These are phyloP conservation scores for Drosophila rhopaloa DNA, from an alignment of 1,140 invertebrate species.

Conservation along the genomic window DNA sequence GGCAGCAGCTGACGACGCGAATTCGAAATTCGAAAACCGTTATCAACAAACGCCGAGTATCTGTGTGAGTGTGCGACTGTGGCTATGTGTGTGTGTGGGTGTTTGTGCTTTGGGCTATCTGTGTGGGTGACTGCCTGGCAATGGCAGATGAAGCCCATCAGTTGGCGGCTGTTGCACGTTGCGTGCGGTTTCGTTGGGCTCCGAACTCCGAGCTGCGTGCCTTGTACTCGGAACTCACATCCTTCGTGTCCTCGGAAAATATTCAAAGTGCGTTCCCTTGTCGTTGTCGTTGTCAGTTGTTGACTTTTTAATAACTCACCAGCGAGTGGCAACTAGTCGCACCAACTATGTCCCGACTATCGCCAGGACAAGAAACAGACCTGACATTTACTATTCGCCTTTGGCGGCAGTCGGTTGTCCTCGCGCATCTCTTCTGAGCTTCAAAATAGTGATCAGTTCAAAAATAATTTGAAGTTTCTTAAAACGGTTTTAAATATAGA, in stretches of 20 bases:
- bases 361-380: conserved; percentile 35
- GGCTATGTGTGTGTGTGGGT: conserved; percentile 3
- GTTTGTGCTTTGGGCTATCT: conserved; percentile 7
- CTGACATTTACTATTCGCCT: conserved; percentile 63
- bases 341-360: conserved; percentile 44
- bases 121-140: conserved; percentile 48
- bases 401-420: conserved; percentile 58
- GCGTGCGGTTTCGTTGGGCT: conserved; percentile 66
- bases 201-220: conserved; percentile 62
- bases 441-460: conserved; percentile 17
- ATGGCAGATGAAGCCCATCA: conserved; percentile 70
- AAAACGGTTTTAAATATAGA: not conserved
- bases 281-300: conserved; percentile 24
- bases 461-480: conserved; percentile 3
- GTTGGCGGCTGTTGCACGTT: conserved; percentile 81
- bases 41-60: conserved; percentile 63
- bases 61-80: conserved; percentile 18
- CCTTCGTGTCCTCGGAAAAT: conserved; percentile 38
- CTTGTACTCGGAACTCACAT: conserved; percentile 19
- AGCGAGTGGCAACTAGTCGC: conserved; percentile 37
- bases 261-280: conserved; percentile 64
- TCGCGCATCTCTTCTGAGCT: conserved; percentile 21
- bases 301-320: conserved; percentile 51
- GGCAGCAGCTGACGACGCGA: conserved; percentile 66
- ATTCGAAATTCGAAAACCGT: conserved; percentile 79